Evolutionary conservation across 2,888 invertebrate species (phyloP), one percentile per base, ranked within the genome.

Genomic region (Pristionchus maxplancki): DNA sequence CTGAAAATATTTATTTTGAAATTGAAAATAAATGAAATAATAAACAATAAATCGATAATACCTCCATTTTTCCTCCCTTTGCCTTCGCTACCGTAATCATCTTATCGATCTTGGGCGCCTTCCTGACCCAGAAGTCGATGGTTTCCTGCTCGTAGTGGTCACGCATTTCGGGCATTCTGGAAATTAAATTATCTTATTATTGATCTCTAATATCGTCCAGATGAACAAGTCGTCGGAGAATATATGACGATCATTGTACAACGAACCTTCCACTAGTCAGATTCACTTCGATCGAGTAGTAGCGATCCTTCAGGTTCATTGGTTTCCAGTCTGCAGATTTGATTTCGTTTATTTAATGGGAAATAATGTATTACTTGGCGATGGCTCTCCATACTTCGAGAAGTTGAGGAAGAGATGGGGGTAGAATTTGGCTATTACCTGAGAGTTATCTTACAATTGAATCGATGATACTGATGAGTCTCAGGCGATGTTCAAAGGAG

Each of bases 361-460:
- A 44, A 44, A 44, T 11, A 44, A 11, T 44, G 20, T 58, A 24
- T 34, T 37, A 88, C 78, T 17, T 28, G 87, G 87, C 0, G 87
- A 87, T 13, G 87, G 87, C n/a, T n/a, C 37, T 8, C 87, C 87
- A n/a, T 15, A 71, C n/a, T 71, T 87, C 4, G 50, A 34, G 50
- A 87, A 87, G 50, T 87, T 87, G n/a, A 50, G 24, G 74, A 87
- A 87, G 1, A 71, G 50, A 5, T 87, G n/a, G 17, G 71, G 67
- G 53, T 87, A 87, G 74, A 87, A 87, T 34, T 67, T 31, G 40
- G 87, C 44, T 34, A 87, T 87, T 71, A 34, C 87, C 87, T 87
- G 74, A 87, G 50, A 62, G 15, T 44, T 17, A 20, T 44, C 2
- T 58, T 58, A 6, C 44, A 44, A 44, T 44, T 44, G 8, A 13